These are phyloP conservation scores for Melipona beecheii DNA, from an alignment of 2,888 invertebrate genomes.

Conservation along the genomic window DNA sequence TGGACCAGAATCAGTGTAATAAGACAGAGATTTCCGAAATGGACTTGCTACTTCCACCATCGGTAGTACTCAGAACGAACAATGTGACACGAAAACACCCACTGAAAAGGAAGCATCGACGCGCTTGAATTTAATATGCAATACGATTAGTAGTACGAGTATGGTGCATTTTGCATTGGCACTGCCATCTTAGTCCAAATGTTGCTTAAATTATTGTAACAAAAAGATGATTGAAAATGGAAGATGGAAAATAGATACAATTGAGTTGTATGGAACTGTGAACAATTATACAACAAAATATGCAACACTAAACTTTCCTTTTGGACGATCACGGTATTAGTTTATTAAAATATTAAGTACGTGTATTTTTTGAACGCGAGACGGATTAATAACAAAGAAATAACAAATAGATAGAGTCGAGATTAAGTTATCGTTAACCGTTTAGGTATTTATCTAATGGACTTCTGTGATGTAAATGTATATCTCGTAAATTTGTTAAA, in stretches of 20 bases:
- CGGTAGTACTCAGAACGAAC: slow-evolving; percentile 70
- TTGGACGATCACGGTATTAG: slow-evolving; percentile 10
- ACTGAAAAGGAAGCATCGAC: slow-evolving; percentile 83
- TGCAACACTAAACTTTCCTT: background rate
- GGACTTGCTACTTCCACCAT: slow-evolving; percentile 76
- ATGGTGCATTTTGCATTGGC: background rate
- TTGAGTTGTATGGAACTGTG: background rate
- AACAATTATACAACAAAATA: background rate
- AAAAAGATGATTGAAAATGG: background rate
- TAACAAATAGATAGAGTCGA: slow-evolving; percentile 1
- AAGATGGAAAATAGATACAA: background rate
- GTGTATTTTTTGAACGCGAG: background rate
- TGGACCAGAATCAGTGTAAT: slow-evolving; percentile 90
- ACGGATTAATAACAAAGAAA: background rate
- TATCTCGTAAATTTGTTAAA: background rate
- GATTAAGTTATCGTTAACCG: slow-evolving; percentile 20
- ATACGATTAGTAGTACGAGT: background rate
- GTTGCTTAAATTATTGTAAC: background rate
- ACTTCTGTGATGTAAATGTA: background rate
- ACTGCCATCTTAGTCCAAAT: background rate
- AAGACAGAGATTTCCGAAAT: slow-evolving; percentile 80
- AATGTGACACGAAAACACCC: slow-evolving; percentile 83
- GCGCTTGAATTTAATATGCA: slow-evolving; percentile 30
- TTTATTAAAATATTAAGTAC: slow-evolving; percentile 11
- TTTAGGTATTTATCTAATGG: slow-evolving; percentile 26